Conservation (phyloP, 2,113 vertebrate genomes). For the Porphyrio hochstetteri region DNA sequence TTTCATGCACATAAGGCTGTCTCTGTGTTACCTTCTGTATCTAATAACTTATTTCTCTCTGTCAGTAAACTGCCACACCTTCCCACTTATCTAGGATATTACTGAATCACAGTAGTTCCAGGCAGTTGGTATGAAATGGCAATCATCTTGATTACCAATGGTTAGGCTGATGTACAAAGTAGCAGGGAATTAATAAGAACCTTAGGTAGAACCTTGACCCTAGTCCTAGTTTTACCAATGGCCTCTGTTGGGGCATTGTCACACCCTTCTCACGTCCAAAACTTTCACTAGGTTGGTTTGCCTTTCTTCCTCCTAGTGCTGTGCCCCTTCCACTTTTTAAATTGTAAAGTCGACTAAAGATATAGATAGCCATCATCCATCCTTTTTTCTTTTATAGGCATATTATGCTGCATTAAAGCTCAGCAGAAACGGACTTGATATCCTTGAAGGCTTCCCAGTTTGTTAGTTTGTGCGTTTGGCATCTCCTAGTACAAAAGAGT, state of each 20-base stretch:
- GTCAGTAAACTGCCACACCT: neutral
- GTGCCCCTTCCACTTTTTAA: neutral
- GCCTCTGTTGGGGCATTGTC: neutral
- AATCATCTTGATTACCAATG: neutral
- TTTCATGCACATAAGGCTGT: neutral
- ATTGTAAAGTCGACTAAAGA: neutral
- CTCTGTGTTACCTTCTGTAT: neutral
- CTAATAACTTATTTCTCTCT: neutral
- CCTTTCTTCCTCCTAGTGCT: neutral
- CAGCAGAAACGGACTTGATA: fast-evolving
- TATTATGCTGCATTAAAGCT: neutral
- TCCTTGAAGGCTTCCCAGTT: neutral
- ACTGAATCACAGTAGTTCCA: neutral
- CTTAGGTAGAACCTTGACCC: neutral
- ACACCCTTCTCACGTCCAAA: neutral
- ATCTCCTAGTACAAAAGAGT: neutral
- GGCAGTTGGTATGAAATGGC: neutral
- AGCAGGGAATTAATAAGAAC: neutral
- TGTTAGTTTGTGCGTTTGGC: neutral
- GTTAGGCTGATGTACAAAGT: neutral
- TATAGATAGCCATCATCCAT: neutral
- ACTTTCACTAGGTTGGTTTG: neutral
- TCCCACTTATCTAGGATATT: neutral
- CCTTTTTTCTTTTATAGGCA: neutral
- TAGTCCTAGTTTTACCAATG: neutral